These are phyloP conservation scores for Ceyx erithaca DNA, from an alignment of 2,797 vertebrate genomes.

Conservation along the genomic window DNA sequence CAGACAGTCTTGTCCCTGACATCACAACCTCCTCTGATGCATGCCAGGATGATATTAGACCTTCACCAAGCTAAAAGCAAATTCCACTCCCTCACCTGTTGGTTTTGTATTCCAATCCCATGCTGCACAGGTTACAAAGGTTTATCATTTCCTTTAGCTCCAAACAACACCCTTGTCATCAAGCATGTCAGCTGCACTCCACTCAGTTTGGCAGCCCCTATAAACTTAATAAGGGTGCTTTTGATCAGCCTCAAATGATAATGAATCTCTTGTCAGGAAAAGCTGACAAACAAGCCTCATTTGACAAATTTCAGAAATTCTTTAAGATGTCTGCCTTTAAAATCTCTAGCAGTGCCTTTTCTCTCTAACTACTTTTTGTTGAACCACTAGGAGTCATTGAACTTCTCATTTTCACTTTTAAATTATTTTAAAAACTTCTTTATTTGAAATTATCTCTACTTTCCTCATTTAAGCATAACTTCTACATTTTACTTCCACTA, in stretches of 20 bases:
- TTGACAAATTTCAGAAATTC: neutral
- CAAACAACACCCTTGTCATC: neutral
- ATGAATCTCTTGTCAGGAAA: neutral
- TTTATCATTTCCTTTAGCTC: neutral
- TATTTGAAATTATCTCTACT: neutral
- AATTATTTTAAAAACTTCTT: neutral
- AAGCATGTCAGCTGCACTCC: rapidly evolving
- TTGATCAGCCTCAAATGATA: neutral
- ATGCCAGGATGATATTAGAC: rapidly evolving
- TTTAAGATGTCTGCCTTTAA: neutral
- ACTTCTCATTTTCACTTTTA: neutral
- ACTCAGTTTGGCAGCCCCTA: neutral
- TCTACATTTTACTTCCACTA: neutral
- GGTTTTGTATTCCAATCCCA: neutral
- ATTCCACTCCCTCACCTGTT: neutral
- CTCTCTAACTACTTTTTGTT: neutral
- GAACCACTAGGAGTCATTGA: neutral
- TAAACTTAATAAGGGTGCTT: neutral
- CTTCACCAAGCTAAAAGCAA: neutral
- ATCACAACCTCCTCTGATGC: neutral
- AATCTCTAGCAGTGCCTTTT: neutral
- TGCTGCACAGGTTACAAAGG: rapidly evolving
- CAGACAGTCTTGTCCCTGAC: neutral
- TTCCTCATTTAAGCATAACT: neutral
- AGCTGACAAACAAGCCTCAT: neutral